A percentile compares a stretch with the other conserved stretches of the same genome.
phyloP scores from a whole-genome alignment of 2,797 vertebrate genomes.

The Hydrocynus forskahlii region DNA sequence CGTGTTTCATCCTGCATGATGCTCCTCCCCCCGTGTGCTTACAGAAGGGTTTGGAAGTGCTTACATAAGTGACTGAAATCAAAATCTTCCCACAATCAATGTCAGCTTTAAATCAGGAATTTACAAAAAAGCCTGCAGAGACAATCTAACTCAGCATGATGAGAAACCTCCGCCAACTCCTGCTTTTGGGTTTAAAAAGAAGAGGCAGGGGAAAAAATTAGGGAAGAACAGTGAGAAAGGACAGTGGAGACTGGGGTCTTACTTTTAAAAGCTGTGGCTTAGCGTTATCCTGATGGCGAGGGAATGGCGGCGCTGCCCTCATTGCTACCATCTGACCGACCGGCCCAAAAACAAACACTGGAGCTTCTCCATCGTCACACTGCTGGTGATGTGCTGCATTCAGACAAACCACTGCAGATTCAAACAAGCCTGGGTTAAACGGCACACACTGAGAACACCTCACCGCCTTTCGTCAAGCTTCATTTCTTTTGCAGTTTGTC shows the following conservation, averaged over 20 bases:
- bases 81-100: neutral
- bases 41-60: neutral
- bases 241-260: constrained; percentile 6
- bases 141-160: neutral
- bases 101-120: constrained; percentile 2
- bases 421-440: neutral
- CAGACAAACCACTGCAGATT: constrained; percentile 13
- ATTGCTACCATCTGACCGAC: constrained; percentile 8
- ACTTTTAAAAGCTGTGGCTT: constrained; percentile 11
- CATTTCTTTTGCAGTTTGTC: constrained; percentile 6
- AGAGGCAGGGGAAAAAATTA: neutral
- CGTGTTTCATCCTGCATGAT: neutral
- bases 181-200: neutral
- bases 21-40: neutral
- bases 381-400: constrained; percentile 3
- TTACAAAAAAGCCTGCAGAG: constrained; percentile 13
- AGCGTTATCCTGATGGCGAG: neutral
- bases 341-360: neutral
- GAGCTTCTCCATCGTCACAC: neutral
- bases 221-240: neutral
- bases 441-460: neutral
- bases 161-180: neutral
- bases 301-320: constrained; percentile 2
- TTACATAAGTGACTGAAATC: neutral
- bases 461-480: neutral